These are phyloP conservation scores for Sebastes hubbsi DNA, from an alignment of 2,797 vertebrate genomes.

Conservation along the genomic window DNA sequence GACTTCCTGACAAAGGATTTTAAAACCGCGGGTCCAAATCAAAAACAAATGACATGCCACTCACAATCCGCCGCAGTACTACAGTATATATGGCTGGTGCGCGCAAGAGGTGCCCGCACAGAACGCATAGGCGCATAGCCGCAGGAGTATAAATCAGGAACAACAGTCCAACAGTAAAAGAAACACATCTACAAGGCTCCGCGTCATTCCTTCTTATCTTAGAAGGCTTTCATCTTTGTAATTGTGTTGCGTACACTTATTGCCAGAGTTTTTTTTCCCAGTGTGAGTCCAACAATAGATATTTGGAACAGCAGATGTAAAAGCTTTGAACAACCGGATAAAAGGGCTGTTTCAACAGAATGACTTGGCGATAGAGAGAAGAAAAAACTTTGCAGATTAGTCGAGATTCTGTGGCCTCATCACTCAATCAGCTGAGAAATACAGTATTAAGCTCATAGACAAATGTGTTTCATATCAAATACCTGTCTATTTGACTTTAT, in stretches of 20 bases:
- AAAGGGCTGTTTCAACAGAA: background rate
- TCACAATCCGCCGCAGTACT: background rate
- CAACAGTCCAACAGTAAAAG: background rate
- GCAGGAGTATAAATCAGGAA: background rate
- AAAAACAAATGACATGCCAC: background rate
- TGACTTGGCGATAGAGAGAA: background rate
- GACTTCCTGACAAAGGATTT: background rate
- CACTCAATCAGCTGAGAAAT: background rate
- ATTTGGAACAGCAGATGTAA: background rate
- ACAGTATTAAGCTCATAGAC: background rate
- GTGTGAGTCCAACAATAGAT: background rate
- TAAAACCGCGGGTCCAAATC: background rate
- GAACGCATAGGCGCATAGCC: background rate
- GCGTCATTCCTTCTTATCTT: background rate
- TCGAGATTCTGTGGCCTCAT: background rate
- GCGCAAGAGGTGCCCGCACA: background rate
- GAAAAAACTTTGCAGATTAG: background rate
- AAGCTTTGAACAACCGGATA: background rate
- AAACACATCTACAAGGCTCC: background rate
- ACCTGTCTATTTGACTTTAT: background rate
- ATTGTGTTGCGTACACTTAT: background rate
- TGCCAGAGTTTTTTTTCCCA: background rate
- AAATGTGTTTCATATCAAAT: conserved; percentile 15
- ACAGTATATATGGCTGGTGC: background rate
- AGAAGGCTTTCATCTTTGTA: background rate